Base-by-base conservation (phyloP, 64 coral and sea anemone genomes). In the Pocillopora verrucosa region DNA sequence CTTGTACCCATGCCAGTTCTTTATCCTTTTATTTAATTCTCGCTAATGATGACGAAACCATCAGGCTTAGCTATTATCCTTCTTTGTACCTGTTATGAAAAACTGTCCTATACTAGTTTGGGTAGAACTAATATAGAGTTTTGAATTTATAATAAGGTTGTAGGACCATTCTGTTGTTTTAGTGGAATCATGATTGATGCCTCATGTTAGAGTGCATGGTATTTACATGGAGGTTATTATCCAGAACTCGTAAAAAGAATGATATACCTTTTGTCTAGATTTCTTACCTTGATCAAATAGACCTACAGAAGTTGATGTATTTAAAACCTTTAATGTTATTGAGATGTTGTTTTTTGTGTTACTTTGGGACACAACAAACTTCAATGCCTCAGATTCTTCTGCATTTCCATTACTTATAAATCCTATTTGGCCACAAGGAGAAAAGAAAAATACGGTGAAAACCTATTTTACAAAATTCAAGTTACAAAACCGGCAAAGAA, bases 241-340 rank as follows among this genome's bases (percentile, higher is more conserved):
- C 69, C 41, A 51, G 7, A 72, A 0, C 22, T 25, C 30, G 3
- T 72, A 72, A 4, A 20, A 26, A 6, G 22, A 72, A 20, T 26
- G 19, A 11, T 72, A 22, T 72, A 20, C 10, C 19, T 10, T 16
- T 75, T 41, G 51, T 16, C 75, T 0, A 6, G 14, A 51, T 17
- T 51, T 11, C 75, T 56, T 76, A 76, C 75, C 75, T 76, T 56
- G 36, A 37, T 76, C 75, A 56, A 76, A 76, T 19, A 76, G 37
- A 13, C 75, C 51, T 16, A 0, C 20, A 36, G 36, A 16, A 7
- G 75, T 56, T 19, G 75, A 76, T 45, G 51, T 19, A 56, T 76
- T 45, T 7, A 76, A 51, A 76, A 76, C 51, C 16, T 56, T 56
- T 76, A 76, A 76, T 56, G 9, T 36, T 76, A 76, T 76, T 36